A percentile compares a stretch with the other conserved stretches of the same genome.
phyloP scores from a whole-genome alignment of 2,113 vertebrate genomes.

The Stictonetta naevosa region DNA sequence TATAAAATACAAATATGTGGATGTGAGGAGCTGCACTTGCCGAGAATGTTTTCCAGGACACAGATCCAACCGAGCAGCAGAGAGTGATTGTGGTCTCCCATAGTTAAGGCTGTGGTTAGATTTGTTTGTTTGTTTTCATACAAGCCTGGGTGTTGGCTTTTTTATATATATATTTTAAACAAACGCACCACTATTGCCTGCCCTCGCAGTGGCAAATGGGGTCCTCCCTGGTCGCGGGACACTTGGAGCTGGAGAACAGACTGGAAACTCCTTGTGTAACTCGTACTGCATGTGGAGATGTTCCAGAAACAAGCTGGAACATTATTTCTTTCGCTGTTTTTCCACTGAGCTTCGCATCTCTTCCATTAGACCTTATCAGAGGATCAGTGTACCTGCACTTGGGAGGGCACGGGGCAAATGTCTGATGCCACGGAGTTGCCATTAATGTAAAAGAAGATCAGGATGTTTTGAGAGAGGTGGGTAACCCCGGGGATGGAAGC shows the following conservation, averaged over 20 bases:
- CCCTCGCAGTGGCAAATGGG: neutral
- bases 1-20: neutral
- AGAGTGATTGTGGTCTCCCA: neutral
- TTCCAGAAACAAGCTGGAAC: neutral
- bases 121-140: neutral
- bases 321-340: neutral
- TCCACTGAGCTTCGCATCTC: neutral
- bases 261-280: neutral
- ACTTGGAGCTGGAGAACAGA: neutral
- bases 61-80: neutral
- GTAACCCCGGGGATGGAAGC: neutral
- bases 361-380: neutral
- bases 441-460: neutral
- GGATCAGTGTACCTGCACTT: neutral
- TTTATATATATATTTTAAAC: slow-evolving; percentile 19
- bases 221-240: neutral
- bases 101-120: neutral
- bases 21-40: neutral
- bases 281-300: neutral
- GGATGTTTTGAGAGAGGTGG: neutral
- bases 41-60: neutral
- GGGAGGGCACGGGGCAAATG: neutral
- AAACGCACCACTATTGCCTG: neutral
- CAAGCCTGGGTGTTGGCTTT: neutral
- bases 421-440: neutral